A percentile compares a stretch with the other conserved stretches of the same genome.
Conservation (phyloP, 2,797 vertebrate genomes). For the Nyctibius grandis region DNA sequence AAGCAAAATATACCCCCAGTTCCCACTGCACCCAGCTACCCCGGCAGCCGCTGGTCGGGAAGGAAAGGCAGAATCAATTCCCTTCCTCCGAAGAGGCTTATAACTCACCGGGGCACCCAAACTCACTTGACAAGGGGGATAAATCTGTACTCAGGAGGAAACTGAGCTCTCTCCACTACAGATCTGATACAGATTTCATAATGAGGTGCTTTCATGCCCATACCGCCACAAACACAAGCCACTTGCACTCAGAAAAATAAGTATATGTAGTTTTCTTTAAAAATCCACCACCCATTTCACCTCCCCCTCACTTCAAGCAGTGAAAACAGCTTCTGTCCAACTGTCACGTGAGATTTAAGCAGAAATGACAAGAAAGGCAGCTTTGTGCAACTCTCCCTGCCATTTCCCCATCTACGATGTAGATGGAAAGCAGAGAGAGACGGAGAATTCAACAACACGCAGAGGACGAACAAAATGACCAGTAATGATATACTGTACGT, state of each 20-base stretch:
- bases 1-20: accelerated
- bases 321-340: constrained; percentile 61
- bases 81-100: background rate
- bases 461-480: background rate
- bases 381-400: constrained; percentile 38
- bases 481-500: background rate
- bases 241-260: background rate
- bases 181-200: background rate
- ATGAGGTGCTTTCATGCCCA: constrained; percentile 25
- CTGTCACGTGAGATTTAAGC: constrained; percentile 59
- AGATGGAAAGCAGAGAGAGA: background rate
- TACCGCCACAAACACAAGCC: constrained; percentile 16
- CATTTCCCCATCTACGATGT: background rate
- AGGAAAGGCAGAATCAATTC: background rate
- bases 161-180: background rate
- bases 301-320: constrained; percentile 44
- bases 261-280: constrained; percentile 39
- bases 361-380: constrained; percentile 62
- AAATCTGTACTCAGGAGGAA: background rate
- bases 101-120: background rate
- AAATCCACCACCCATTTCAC: constrained; percentile 38
- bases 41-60: accelerated
- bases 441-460: background rate
- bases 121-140: background rate
- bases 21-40: background rate